These are phyloP conservation scores for Pseudomyrmex pallidus DNA, from an alignment of 1,140 invertebrate species.

Conservation along the genomic window DNA sequence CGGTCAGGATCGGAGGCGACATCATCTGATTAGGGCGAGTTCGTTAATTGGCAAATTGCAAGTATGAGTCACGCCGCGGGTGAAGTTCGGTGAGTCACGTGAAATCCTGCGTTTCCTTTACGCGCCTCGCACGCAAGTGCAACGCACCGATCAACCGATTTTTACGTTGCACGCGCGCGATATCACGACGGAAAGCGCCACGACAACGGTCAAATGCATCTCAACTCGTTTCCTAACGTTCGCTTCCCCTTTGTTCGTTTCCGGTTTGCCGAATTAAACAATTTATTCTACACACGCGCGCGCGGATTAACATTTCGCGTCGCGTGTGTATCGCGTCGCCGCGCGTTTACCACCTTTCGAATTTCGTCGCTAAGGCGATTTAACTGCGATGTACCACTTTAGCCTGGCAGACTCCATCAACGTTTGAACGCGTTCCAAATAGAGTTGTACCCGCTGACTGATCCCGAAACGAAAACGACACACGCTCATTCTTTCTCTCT, in stretches of 20 bases:
- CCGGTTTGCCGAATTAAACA: constrained; percentile 7
- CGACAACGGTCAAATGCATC: constrained; percentile 37
- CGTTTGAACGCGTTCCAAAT: constrained; percentile 82
- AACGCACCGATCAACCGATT: constrained; percentile 18
- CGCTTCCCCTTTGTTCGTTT: neutral
- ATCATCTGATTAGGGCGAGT: constrained; percentile 80
- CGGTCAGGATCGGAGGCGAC: constrained; percentile 45
- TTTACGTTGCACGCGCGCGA: constrained; percentile 39
- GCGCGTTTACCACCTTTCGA: constrained; percentile 25
- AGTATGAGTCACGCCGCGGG: constrained; percentile 69
- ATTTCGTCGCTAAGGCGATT: constrained; percentile 42
- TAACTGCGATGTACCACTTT: constrained; percentile 48
- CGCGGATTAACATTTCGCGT: constrained; percentile 4
- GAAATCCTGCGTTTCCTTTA: constrained; percentile 70
- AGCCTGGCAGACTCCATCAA: constrained; percentile 76
- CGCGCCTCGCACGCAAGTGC: constrained; percentile 63
- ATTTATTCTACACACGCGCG: neutral
- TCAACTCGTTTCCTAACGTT: neutral
- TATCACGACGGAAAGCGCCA: constrained; percentile 12
- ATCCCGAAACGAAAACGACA: constrained; percentile 42
- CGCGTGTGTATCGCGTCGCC: neutral
- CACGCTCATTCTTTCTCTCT: no score
- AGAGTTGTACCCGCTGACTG: constrained; percentile 73
- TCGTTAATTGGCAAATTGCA: constrained; percentile 82
- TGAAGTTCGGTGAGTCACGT: constrained; percentile 70